Evolutionary conservation across 1,140 invertebrate species (phyloP).

Genomic region (Drosophila ambigua): DNA sequence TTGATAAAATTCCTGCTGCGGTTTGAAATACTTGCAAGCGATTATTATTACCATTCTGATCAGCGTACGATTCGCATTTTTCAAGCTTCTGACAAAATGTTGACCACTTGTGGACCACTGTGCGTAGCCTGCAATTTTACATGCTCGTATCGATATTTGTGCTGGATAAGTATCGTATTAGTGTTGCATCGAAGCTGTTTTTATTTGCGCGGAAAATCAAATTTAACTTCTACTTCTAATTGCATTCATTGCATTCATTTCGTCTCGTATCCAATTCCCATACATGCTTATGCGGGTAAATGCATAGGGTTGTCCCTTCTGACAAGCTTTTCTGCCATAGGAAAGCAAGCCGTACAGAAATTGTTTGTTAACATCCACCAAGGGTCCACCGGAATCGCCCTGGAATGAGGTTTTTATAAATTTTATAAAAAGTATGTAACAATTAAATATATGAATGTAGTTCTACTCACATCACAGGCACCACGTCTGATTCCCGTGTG

Average conservation of each 20-base stretch:
- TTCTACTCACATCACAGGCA: conserved; percentile 54
- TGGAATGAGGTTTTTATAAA: conserved; percentile 1
- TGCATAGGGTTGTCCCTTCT: conserved; percentile 35
- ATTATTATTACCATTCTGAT: not conserved
- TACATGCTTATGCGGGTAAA: conserved; percentile 51
- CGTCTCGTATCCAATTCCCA: conserved; percentile 39
- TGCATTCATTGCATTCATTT: conserved; percentile 13
- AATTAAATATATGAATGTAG: not conserved
- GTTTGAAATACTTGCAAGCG: not conserved
- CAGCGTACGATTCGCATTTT: too few species aligned
- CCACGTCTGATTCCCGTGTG: conserved; percentile 37
- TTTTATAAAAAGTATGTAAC: not conserved
- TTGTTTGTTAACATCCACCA: conserved; percentile 24
- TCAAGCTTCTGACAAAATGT: too few species aligned
- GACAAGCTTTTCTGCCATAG: conserved; percentile 48
- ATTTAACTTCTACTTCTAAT: not conserved
- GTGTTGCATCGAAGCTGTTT: too few species aligned
- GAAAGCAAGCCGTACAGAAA: conserved; percentile 51
- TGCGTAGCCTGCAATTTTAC: too few species aligned
- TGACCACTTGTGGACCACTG: too few species aligned
- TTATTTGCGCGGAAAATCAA: not conserved
- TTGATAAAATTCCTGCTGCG: too few species aligned
- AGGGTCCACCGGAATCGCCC: conserved; percentile 66
- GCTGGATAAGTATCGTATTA: too few species aligned
- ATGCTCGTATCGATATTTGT: too few species aligned